Base-by-base conservation (phyloP, 2,888 invertebrate species). In the Argyresthia goedartella region DNA sequence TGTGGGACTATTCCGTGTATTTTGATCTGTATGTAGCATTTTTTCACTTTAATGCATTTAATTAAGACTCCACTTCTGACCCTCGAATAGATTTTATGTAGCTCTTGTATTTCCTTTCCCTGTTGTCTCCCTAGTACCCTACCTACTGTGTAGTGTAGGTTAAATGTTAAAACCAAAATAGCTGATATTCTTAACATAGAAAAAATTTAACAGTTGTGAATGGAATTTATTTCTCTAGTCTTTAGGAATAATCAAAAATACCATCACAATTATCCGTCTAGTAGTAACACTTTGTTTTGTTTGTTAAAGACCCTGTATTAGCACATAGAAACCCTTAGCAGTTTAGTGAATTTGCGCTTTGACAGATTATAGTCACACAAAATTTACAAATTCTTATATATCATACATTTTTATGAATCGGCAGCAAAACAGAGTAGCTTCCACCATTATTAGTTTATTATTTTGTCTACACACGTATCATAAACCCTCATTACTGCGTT, bases 261-360 rank as follows among this genome's bases (percentile, higher is more conserved):
- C 25, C 68, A 70, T 64, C 64, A 65, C 68, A 60, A 44, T 55
- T 65, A 67, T 73, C 73, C 72, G 74, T 74, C 72, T 72, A 65
- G 63, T 61, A 55, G 62, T 57, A n/a, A n/a, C n/a, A n/a, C n/a
- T 25, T 25, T 25, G 25, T 25, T 25, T 25, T 25, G 25, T 25
- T 25, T 25, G 25, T 69, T 66, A 25, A 69, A 81, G 71, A 71
- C 85, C 85, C 85, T 85, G 85, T 77, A 80, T 66, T 64, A 60
- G 14, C 36, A 51, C 68, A 75, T 82, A 81, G 76, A 71, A 65
- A 25, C 84, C 85, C 79, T 78, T 85, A 85, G 85, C 81, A 68
- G 76, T 67, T 76, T 85, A 85, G 82, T 71, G 62, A 48, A 65
- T 25, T 64, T 63, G 66, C 56, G 59, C 54, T 67, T 69, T 70